Evolutionary conservation across 2,113 vertebrate genomes (phyloP), one percentile per base, ranked within the genome.

Genomic region (Thamnaconus septentrionalis): DNA sequence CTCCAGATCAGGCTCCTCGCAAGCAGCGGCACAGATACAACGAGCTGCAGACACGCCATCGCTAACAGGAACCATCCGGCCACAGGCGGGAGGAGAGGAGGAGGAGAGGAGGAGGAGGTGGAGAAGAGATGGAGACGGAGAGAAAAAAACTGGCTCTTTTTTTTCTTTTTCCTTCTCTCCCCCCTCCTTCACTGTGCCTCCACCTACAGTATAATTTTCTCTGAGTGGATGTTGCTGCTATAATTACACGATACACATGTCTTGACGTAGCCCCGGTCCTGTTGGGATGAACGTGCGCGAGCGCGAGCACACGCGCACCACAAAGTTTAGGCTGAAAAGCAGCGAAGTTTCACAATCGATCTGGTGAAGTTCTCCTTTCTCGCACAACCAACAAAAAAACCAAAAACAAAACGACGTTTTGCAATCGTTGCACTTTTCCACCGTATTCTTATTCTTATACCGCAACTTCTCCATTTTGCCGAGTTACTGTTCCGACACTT

Each of bases 21-120:
- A 85, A 77, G 81, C 84, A 82, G 71, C 80, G 62, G 84, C 85
- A 88, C 82, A 88, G 82, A 80, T 67, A 67, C 75, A 87, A 82
- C 44, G 79, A 85, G 75, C 72, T 69, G 79, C 75, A 87, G 82
- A 85, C 87, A 87, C 83, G 81, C 80, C 74, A 85, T 85, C 75
- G 52, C 85, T 71, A 77, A 81, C 81, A 65, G 59, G 79, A 81
- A 81, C 82, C 81, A 81, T 84, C 82, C 79, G 75, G 81, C 76
- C 71, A 43, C 44, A 7, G 40, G 18, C 0, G 11, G 70, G 59
- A n/a, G 54, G 61, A 3, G 76, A 3, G 76, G 79, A 88, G 81
- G 81, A 84, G 69, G 45, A 55, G 7, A 75, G 76, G 73, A 79
- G 74, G 65, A 31, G 18, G 18, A 31, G 18, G 18, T 1, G 18